These are phyloP conservation scores for Simalia tracyae DNA, from an alignment of 2,797 vertebrate genomes.

Conservation along the genomic window DNA sequence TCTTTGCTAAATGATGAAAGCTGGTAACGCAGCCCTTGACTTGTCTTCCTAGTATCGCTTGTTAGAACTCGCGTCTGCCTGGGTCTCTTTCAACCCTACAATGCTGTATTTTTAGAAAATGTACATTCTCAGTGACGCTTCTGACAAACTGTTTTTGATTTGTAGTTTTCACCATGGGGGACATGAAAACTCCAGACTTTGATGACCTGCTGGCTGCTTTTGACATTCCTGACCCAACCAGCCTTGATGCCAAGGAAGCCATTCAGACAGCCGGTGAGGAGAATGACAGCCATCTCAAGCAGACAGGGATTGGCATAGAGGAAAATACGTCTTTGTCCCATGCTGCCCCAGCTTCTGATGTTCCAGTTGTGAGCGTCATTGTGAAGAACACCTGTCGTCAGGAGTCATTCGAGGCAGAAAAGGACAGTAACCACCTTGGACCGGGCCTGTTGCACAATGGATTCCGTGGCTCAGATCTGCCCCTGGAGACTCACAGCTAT, in stretches of 20 bases:
- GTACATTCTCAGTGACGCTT: neutral
- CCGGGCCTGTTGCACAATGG: constrained; percentile 85
- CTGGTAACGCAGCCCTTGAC: neutral
- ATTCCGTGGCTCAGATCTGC: constrained; percentile 78
- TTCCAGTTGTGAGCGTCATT: constrained; percentile 91
- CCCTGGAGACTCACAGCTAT: constrained; percentile 76
- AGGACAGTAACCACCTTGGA: constrained; percentile 78
- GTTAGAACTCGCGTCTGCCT: neutral
- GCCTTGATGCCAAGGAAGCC: constrained; percentile 93
- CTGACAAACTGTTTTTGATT: constrained; percentile 63
- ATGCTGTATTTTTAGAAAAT: neutral
- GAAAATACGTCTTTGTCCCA: constrained; percentile 78
- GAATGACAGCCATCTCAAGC: constrained; percentile 84
- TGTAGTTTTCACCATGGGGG: constrained; percentile 89
- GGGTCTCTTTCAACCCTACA: neutral
- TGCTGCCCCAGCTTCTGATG: constrained; percentile 76
- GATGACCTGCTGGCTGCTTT: constrained; percentile 98
- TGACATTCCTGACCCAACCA: constrained; percentile 96
- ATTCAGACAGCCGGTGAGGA: constrained; percentile 88
- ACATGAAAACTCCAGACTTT: constrained; percentile 99
- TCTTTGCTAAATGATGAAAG: neutral
- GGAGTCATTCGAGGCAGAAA: constrained; percentile 85
- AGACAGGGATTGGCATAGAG: constrained; percentile 84
- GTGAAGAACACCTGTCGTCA: constrained; percentile 95
- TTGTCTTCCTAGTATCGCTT: neutral